Percentiles rank a stretch among this genome's conserved stretches.
These are phyloP conservation scores for Probaryconus sp. DNA, from an alignment of 1,140 invertebrate species.

Conservation along the genomic window DNA sequence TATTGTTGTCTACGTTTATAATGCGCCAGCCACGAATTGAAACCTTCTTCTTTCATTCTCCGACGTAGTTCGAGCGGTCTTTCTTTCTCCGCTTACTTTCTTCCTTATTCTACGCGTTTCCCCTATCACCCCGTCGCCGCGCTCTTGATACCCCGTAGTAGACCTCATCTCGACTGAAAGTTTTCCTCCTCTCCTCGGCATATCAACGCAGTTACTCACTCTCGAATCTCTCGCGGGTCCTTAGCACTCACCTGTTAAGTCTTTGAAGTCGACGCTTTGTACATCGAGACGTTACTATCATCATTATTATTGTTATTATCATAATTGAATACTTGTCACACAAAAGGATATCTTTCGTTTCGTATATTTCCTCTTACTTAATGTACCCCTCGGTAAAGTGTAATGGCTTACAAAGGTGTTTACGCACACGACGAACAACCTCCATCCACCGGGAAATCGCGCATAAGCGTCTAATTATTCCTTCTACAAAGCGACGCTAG, in stretches of 20 bases:
- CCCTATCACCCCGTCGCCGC: constrained; percentile 13
- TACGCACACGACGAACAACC: constrained; percentile 14
- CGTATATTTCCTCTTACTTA: constrained; percentile 19
- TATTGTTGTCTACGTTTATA: constrained; percentile 69
- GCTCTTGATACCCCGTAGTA: constrained; percentile 27
- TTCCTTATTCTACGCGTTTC: constrained; percentile 7
- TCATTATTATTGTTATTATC: constrained; percentile 67
- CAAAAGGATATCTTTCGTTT: constrained; percentile 57
- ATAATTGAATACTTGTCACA: constrained; percentile 72
- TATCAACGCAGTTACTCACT: constrained; percentile 54
- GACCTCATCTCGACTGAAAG: constrained; percentile 42
- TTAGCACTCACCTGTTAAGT: constrained; percentile 61
- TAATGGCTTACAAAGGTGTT: constrained; percentile 54
- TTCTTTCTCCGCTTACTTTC: constrained; percentile 38
- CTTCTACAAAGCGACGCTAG: constrained; percentile 4
- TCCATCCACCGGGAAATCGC: constrained; percentile 14
- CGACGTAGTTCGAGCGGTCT: constrained; percentile 15
- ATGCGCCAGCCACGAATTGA: constrained; percentile 67
- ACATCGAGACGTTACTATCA: constrained; percentile 64
- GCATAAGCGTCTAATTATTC: constrained; percentile 44
- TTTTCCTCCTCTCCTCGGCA: constrained; percentile 35
- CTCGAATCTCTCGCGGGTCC: constrained; percentile 49
- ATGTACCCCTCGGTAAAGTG: constrained; percentile 10
- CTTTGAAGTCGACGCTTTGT: constrained; percentile 70
- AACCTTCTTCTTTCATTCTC: constrained; percentile 43